phyloP scores from a whole-genome alignment of 2,888 invertebrate genomes.

The Notodonta dromedarius region DNA sequence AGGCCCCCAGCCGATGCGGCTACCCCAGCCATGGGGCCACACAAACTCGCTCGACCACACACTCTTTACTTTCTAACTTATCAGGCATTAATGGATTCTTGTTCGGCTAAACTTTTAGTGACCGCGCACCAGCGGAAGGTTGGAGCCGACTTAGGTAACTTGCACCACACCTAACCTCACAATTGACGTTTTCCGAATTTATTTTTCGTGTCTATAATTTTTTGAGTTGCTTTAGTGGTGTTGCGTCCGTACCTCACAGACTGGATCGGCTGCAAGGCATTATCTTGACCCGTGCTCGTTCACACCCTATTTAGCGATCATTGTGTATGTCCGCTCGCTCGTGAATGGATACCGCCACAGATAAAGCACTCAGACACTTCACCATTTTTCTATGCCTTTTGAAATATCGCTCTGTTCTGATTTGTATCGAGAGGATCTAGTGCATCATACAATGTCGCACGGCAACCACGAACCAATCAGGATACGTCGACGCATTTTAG shows the following conservation, averaged over 20 bases:
- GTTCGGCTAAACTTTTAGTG: conserved; percentile 85
- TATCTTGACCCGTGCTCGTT: conserved; percentile 81
- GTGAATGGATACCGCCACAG: conserved; percentile 73
- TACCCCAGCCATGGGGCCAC: conserved; percentile 48
- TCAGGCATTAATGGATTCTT: conserved; percentile 79
- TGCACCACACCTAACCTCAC: conserved; percentile 84
- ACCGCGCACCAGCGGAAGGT: conserved; percentile 89
- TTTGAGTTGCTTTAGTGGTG: conserved; percentile 84
- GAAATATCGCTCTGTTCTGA: conserved; percentile 74
- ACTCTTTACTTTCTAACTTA: conserved; percentile 66
- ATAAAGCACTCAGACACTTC: conserved; percentile 77
- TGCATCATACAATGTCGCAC: conserved; percentile 77
- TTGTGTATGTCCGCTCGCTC: conserved; percentile 83
- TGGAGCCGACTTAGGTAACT: conserved; percentile 89
- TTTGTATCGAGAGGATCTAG: conserved; percentile 72
- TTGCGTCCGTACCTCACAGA: conserved; percentile 84
- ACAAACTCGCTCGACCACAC: conserved; percentile 66
- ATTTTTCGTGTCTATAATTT: conserved; percentile 82
- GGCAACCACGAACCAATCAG: conserved; percentile 42
- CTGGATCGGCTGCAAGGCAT: conserved; percentile 83
- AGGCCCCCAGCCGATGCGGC: conserved; percentile 37
- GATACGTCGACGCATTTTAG: conserved; percentile 32
- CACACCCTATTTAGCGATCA: conserved; percentile 80
- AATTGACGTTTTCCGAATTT: conserved; percentile 82
- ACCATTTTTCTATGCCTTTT: conserved; percentile 78